A percentile compares a stretch with the other conserved stretches of the same genome.
phyloP scores from a whole-genome alignment of 2,113 vertebrate genomes.

The Eptatretus burgeri region DNA sequence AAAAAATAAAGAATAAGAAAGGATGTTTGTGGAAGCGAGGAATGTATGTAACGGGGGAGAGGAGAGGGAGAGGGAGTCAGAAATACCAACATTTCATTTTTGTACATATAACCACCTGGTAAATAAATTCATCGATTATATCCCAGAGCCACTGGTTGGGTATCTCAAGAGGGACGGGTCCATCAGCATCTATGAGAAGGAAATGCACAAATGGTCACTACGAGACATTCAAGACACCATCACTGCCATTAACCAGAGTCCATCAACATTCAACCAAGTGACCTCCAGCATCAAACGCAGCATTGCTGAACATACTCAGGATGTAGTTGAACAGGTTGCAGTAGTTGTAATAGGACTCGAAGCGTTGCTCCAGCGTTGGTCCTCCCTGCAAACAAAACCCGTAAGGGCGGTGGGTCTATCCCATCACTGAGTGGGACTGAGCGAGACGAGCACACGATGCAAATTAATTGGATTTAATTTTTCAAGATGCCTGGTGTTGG shows the following conservation, averaged over 20 bases:
- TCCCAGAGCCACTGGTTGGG: conserved; percentile 99
- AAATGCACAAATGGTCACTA: not conserved
- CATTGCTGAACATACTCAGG: conserved; percentile 28
- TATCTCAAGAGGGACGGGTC: conserved; percentile 69
- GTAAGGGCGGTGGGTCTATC: not conserved
- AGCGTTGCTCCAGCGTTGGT: conserved; percentile 73
- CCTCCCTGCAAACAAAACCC: conserved; percentile 34
- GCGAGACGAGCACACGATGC: not conserved
- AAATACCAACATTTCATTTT: no score
- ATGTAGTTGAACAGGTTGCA: conserved; percentile 99
- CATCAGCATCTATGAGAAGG: conserved; percentile 48
- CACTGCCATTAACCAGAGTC: not conserved
- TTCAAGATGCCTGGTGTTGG: no score
- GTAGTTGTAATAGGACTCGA: conserved; percentile 97
- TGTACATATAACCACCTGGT: conserved; percentile 29
- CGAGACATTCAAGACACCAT: not conserved
- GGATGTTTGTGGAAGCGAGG: no score
- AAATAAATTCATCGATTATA: conserved; percentile 97
- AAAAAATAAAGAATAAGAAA: not conserved
- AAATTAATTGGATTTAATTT: not conserved
- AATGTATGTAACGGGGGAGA: no score
- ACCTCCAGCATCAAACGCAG: not conserved
- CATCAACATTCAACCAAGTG: not conserved
- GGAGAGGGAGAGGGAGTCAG: no score
- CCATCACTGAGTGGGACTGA: no score